Evolutionary conservation across 2,888 invertebrate genomes (phyloP).

Genomic region (Netelia fuscicornis): DNA sequence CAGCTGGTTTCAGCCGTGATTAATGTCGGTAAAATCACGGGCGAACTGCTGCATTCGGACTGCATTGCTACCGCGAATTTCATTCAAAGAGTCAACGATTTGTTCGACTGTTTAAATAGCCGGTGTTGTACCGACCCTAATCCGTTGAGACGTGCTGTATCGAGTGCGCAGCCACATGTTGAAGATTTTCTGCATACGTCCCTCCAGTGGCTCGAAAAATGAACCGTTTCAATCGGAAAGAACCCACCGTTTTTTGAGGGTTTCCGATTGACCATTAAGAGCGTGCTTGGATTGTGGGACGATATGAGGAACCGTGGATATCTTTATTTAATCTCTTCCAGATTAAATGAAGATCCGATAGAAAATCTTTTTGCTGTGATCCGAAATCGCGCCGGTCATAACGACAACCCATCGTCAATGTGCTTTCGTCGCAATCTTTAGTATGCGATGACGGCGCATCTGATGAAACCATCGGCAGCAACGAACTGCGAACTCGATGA

Average conservation of each 20-base stretch:
- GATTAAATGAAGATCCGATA: constrained; percentile 72
- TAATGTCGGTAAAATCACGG: constrained; percentile 61
- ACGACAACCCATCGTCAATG: constrained; percentile 43
- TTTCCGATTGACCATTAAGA: constrained; percentile 67
- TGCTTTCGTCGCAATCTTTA: constrained; percentile 39
- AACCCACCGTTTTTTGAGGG: constrained; percentile 71
- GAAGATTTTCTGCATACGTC: constrained; percentile 59
- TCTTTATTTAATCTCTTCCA: constrained; percentile 67
- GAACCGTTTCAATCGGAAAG: constrained; percentile 28
- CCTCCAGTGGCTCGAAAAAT: constrained; percentile 62
- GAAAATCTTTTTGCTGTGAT: constrained; percentile 73
- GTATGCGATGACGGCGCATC: constrained; percentile 32
- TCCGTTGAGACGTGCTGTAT: constrained; percentile 64
- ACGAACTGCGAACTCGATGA: constrained; percentile 53
- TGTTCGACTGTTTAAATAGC: constrained; percentile 72
- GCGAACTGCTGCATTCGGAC: constrained; percentile 62
- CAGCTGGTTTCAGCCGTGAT: constrained; percentile 70
- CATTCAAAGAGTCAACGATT: constrained; percentile 68
- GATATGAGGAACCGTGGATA: constrained; percentile 62
- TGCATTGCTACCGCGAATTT: constrained; percentile 69
- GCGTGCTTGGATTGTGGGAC: constrained; percentile 69
- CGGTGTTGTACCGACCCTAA: constrained; percentile 53
- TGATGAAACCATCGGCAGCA: constrained; percentile 41
- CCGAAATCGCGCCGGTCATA: constrained; percentile 70
- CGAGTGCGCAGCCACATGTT: constrained; percentile 53